Percentiles rank a stretch among this genome's conserved stretches.
phyloP scores from a whole-genome alignment of 64 coral and sea anemone genomes.

The Astreopora myriophthalma region DNA sequence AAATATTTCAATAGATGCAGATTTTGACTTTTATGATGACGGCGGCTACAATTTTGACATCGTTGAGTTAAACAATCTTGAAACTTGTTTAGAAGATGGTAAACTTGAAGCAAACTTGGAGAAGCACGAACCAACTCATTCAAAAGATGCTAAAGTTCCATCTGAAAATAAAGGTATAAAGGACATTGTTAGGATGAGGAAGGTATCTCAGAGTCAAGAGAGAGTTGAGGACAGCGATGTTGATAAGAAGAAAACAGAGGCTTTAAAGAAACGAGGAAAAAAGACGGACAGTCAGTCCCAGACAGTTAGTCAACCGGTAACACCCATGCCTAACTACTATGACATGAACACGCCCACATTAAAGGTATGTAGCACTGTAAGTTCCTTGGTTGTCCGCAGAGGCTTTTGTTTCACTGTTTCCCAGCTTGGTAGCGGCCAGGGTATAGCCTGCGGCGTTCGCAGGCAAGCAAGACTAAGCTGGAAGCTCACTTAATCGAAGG shows the following conservation, averaged over 20 bases:
- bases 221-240: background rate
- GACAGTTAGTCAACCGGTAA: constrained; percentile 53
- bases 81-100: background rate
- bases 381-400: background rate
- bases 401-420: no score
- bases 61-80: constrained; percentile 17
- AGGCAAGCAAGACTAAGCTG: no score
- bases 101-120: background rate
- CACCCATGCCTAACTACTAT: constrained; percentile 83
- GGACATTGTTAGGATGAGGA: background rate
- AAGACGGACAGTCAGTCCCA: background rate
- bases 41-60: constrained; percentile 85
- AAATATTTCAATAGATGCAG: background rate
- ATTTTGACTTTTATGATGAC: constrained; percentile 75
- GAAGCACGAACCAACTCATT: background rate
- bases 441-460: no score
- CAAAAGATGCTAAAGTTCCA: background rate
- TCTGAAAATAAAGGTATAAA: background rate
- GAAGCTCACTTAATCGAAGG: no score
- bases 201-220: background rate
- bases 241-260: background rate
- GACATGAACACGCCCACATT: constrained; percentile 80
- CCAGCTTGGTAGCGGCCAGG: no score
- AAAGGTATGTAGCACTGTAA: constrained; percentile 44
- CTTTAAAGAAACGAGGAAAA: background rate